A percentile compares a stretch with the other conserved stretches of the same genome.
These are phyloP conservation scores for Halocynthia roretzi DNA, from an alignment of 23 tunicate genomes.

Conservation along the genomic window DNA sequence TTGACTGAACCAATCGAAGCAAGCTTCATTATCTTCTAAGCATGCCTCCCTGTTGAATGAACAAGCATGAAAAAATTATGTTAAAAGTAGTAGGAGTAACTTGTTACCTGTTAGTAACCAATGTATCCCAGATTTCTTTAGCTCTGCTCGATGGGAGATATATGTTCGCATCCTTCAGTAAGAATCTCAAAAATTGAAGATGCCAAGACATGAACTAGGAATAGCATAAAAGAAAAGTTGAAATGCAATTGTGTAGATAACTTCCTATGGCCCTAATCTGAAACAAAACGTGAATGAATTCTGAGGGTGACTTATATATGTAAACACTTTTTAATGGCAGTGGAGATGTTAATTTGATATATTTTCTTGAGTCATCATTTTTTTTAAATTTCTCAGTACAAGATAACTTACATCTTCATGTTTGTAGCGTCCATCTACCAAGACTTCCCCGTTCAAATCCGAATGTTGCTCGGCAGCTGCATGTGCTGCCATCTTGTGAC, in stretches of 20 bases:
- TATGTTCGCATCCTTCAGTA: constrained; percentile 67
- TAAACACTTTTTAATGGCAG: neutral
- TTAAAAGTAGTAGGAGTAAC: neutral
- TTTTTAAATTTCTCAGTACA: neutral
- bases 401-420: constrained; percentile 53
- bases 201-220: constrained; percentile 69
- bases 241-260: too few species aligned
- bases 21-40: constrained; percentile 42
- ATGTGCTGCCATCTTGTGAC: constrained; percentile 63
- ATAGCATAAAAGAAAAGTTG: neutral
- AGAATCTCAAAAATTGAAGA: constrained; percentile 54
- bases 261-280: too few species aligned
- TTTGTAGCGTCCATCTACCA: constrained; percentile 55
- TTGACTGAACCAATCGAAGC: constrained; percentile 56
- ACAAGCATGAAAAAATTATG: neutral
- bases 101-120: constrained; percentile 44
- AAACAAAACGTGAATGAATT: neutral
- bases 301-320: neutral
- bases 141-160: constrained; percentile 61
- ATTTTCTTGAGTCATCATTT: neutral
- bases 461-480: constrained; percentile 33
- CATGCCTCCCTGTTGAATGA: constrained; percentile 46
- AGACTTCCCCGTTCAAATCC: constrained; percentile 36
- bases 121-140: constrained; percentile 68
- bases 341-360: neutral